Percentiles rank a stretch among this genome's conserved stretches.
Conservation (phyloP, 2,888 invertebrate species). For the Eupithecia abbreviata region DNA sequence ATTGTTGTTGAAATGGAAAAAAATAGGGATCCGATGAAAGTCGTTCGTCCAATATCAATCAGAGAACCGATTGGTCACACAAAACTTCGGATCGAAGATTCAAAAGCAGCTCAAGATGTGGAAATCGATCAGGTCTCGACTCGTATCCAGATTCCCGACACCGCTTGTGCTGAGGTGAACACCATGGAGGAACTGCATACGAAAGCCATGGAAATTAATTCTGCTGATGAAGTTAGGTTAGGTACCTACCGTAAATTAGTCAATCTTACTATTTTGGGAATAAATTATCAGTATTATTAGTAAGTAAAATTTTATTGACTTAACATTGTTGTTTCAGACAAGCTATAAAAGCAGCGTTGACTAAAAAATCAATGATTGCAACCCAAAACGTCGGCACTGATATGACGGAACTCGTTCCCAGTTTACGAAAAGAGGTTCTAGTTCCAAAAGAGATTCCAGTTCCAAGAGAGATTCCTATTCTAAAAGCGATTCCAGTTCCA, state of each 20-base stretch:
- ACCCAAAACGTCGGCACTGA: conserved; percentile 6
- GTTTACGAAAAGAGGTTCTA: conserved; percentile 4
- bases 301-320: neutral
- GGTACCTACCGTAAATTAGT: neutral
- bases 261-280: neutral
- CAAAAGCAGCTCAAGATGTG: neutral
- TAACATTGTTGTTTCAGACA: conserved; percentile 21
- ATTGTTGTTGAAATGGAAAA: neutral
- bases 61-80: neutral
- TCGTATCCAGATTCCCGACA: neutral
- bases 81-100: neutral
- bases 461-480: neutral
- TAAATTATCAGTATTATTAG: no score
- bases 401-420: neutral
- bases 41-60: neutral
- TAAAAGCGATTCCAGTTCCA: neutral
- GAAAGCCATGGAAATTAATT: conserved; percentile 26
- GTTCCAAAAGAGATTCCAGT: neutral
- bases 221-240: conserved; percentile 31
- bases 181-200: conserved; percentile 1
- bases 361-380: neutral
- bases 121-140: neutral
- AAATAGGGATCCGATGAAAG: neutral
- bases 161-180: neutral
- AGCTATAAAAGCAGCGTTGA: conserved; percentile 20